Evolutionary conservation across 2,113 vertebrate genomes (phyloP).

Genomic region (Ibidorhyncha struthersii): DNA sequence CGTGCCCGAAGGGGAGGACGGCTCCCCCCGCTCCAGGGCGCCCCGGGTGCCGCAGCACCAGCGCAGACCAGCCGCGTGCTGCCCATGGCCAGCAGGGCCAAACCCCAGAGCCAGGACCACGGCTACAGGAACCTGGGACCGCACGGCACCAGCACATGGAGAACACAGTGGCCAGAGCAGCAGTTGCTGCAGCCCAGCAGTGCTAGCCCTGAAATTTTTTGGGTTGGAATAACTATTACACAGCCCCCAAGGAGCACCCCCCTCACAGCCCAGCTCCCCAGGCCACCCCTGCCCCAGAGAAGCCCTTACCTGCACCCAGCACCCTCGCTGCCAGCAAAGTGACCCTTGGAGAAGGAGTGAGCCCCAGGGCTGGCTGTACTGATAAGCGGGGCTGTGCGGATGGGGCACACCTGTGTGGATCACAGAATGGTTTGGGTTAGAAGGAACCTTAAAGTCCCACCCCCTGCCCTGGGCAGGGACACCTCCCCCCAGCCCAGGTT

Average conservation of each 20-base stretch:
- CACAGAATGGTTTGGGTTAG: no score
- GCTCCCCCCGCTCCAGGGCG: background rate
- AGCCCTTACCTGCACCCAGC: background rate
- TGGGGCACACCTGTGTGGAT: background rate
- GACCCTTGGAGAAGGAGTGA: accelerated
- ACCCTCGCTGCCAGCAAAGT: accelerated
- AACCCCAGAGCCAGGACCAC: no score
- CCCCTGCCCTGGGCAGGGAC: no score
- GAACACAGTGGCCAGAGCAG: accelerated
- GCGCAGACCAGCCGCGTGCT: accelerated
- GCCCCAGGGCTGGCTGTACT: accelerated
- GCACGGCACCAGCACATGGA: accelerated
- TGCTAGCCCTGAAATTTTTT: accelerated
- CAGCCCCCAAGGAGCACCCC: accelerated
- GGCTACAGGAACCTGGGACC: accelerated
- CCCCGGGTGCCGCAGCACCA: background rate
- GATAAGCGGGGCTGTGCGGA: accelerated
- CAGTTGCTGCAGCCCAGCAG: accelerated
- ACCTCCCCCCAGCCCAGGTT: no score
- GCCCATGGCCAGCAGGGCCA: accelerated
- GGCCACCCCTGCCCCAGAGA: background rate
- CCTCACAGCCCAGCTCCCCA: accelerated
- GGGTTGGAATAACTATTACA: accelerated
- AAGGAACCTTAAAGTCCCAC: no score
- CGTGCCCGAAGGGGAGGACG: accelerated